phyloP scores from a whole-genome alignment of 2,888 invertebrate genomes.

The Drosophila percnosoma region DNA sequence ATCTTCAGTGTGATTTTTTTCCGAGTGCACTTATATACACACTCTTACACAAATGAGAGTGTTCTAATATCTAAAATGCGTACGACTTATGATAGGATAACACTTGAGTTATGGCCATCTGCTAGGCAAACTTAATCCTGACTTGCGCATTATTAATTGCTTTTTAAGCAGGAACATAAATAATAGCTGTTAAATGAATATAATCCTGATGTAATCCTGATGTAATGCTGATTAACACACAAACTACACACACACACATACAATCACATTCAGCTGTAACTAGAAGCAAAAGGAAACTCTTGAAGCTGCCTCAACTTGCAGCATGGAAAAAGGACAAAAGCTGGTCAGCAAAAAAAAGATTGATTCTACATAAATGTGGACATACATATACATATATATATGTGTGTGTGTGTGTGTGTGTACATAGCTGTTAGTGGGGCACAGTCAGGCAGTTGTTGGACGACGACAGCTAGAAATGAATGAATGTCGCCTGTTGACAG shows the following conservation, averaged over 20 bases:
- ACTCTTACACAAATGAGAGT: neutral
- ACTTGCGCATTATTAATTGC: neutral
- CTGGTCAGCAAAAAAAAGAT: neutral
- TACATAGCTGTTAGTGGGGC: slow-evolving; percentile 29
- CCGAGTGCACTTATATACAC: no score
- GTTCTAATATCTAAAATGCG: neutral
- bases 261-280: neutral
- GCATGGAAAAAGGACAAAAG: neutral
- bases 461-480: slow-evolving; percentile 3
- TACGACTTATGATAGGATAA: neutral
- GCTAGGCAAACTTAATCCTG: neutral
- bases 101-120: neutral
- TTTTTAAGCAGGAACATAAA: neutral
- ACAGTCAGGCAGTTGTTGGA: slow-evolving; percentile 12
- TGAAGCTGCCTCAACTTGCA: neutral
- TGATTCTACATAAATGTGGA: neutral
- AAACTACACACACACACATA: neutral
- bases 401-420: neutral
- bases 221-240: neutral
- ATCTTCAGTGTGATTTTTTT: no score
- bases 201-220: neutral
- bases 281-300: neutral
- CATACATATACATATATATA: rapidly evolving
- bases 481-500: slow-evolving; percentile 61
- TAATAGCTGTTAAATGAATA: neutral